Conservation (phyloP, 1,140 invertebrate genomes). For the Zaprionus taronus region DNA sequence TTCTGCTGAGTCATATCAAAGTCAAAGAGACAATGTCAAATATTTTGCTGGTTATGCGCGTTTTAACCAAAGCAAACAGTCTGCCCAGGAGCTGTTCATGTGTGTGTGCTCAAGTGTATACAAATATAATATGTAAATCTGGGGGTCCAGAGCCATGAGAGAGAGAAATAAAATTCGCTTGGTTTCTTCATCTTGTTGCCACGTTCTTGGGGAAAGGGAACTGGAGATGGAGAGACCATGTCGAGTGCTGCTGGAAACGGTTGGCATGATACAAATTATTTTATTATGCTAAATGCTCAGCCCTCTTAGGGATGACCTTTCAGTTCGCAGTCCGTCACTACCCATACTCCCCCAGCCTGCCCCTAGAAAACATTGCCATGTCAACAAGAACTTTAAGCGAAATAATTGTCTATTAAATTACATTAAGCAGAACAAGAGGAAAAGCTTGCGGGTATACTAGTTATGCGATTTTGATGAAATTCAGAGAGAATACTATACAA, state of each 20-base stretch:
- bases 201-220: no score
- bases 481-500: neutral
- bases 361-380: slow-evolving; percentile 44
- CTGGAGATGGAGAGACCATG: slow-evolving; percentile 13
- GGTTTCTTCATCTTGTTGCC: slow-evolving; percentile 11
- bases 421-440: slow-evolving; percentile 35
- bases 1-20: slow-evolving; percentile 58
- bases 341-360: neutral
- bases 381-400: slow-evolving; percentile 56
- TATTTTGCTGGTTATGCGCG: slow-evolving; percentile 74
- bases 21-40: slow-evolving; percentile 60
- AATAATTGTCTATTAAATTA: slow-evolving; percentile 70
- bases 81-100: slow-evolving; percentile 43
- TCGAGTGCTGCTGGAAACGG: slow-evolving; percentile 55
- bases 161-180: slow-evolving; percentile 36
- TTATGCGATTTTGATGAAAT: neutral
- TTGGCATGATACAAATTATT: slow-evolving; percentile 65
- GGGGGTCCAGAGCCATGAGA: slow-evolving; percentile 48
- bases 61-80: slow-evolving; percentile 70
- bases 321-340: neutral
- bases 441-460: neutral
- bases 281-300: slow-evolving; percentile 6
- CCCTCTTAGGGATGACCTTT: slow-evolving; percentile 6
- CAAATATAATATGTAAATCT: slow-evolving; percentile 80
- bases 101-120: slow-evolving; percentile 46